These are phyloP conservation scores for Trachelus iudaicus DNA, from an alignment of 2,888 invertebrate species.

Conservation along the genomic window DNA sequence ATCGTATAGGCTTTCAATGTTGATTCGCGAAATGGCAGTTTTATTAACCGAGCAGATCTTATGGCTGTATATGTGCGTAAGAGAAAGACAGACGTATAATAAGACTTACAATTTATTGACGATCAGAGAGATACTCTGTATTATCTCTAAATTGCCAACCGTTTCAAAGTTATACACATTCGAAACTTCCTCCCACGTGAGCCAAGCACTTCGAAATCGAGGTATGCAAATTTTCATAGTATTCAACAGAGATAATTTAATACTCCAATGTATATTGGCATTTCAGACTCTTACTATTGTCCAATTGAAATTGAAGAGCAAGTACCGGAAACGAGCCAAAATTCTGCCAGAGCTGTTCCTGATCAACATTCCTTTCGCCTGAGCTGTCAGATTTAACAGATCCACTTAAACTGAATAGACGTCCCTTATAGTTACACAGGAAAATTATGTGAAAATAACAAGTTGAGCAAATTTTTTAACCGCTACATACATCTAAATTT, in stretches of 20 bases:
- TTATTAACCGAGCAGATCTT: neutral
- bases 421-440: neutral
- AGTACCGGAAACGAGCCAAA: neutral
- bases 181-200: neutral
- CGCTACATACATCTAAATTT: neutral
- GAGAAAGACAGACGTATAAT: neutral
- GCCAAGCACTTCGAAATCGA: neutral
- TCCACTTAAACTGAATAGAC: neutral
- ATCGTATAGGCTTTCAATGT: neutral
- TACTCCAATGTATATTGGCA: neutral
- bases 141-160: neutral
- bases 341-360: neutral
- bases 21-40: no score
- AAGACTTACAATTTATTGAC: neutral
- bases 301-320: neutral
- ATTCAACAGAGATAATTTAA: neutral
- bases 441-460: neutral
- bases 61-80: neutral
- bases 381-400: neutral
- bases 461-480: neutral
- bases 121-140: neutral
- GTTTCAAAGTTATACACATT: neutral
- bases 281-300: neutral
- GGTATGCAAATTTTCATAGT: neutral
- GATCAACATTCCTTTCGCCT: neutral